Conservation (phyloP, 2,888 invertebrate species). For the Cosmopolites sordidus region DNA sequence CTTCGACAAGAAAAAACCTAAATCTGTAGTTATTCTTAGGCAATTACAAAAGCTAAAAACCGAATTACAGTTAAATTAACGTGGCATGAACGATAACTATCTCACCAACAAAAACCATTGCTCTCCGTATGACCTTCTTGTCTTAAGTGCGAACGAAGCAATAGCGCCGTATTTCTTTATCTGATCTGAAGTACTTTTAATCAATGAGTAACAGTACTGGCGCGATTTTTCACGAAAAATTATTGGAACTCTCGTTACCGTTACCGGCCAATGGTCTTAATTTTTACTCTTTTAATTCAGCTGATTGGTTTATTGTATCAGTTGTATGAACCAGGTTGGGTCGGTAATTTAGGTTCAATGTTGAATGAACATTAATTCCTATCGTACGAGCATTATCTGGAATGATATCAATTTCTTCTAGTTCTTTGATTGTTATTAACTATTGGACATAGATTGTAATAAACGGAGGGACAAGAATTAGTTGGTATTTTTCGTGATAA, state of each 20-base stretch:
- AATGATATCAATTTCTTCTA: no score
- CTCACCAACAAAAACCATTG: conserved; percentile 19
- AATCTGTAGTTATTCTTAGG: not conserved
- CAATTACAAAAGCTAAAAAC: conserved; percentile 15
- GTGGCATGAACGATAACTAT: conserved; percentile 21
- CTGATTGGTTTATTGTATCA: no score
- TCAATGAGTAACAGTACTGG: conserved; percentile 24
- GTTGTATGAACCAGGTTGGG: no score
- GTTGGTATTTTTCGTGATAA: no score
- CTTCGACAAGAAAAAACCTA: no score
- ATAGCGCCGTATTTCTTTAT: conserved; percentile 19
- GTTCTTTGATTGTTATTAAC: no score
- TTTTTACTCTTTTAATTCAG: not conserved
- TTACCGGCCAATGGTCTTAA: conserved; percentile 8
- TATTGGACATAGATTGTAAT: no score
- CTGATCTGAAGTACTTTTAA: conserved; percentile 20
- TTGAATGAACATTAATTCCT: no score
- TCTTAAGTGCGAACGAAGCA: conserved; percentile 24
- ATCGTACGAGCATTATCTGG: no score
- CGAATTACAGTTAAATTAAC: conserved; percentile 23
- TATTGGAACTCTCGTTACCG: conserved; percentile 19
- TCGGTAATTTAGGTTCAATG: no score
- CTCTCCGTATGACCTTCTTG: conserved; percentile 23
- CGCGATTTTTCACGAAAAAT: conserved; percentile 14
- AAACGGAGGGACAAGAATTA: no score